Base-by-base conservation (phyloP, 2,797 vertebrate species). In the Coilia nasus region DNA sequence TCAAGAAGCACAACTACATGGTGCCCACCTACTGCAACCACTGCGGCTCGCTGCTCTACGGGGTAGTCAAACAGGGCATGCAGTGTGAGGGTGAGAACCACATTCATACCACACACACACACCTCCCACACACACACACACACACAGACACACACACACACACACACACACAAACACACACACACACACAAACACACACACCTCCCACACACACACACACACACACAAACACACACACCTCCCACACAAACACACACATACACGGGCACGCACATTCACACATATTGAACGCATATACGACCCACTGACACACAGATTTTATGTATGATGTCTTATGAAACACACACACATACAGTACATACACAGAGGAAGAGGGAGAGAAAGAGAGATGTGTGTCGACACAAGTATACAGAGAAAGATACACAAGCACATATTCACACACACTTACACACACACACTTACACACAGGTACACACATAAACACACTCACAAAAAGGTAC, bases 1-100 rank as follows among this genome's bases (percentile, higher is more conserved):
- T 99, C 94, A 96, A 89, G 5, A 87, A 95, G 83, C 98, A 98
- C 94, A 99, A 96, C 93, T 99, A 97, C 92, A 99, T 98, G 94
- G 96, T 97, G 82, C 98, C 97, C 0, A 97, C 98, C 0, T 99
- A 99, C 94, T 99, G 98, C 14, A 97, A 99, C 90, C 98, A 99
- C 94, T 99, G 98, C 0, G 98, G 98, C 82, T 99, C 98, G 0
- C 93, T 99, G 89, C 97, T 99, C 60, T 99, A 97, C 96, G 98
- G 98, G 0, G 93, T 99, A 50, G 92, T 99, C 88, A 91, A 95
- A 17, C 98, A 99, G 93, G 98, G 98, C 47, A 96, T 98, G 1
- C 98, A 99, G 84, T 99, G 98, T 93, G 98, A 98, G 96, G 97
- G 98, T 99, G 95, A 96, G 95, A 71, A 21, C 9, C 1, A 19